Base-by-base conservation (phyloP, 2,888 invertebrate genomes). In the Heliconius sara region DNA sequence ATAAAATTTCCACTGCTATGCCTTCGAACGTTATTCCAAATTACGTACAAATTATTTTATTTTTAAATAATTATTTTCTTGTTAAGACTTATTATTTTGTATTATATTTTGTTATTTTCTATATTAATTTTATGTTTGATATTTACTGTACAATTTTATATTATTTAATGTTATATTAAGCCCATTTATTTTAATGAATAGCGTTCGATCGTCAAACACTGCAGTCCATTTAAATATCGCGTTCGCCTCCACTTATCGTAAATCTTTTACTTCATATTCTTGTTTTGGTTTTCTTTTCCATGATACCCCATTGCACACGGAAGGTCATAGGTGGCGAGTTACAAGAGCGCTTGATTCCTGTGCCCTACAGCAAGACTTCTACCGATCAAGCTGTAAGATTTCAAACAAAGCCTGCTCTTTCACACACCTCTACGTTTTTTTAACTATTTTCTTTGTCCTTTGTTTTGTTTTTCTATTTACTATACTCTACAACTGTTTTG, bases 291-390 rank as follows among this genome's bases (percentile, higher is more conserved):
- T 95, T 95, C 94, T 95, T 97, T 97, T 97, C 97, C 97, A 97
- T 97, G 97, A 97, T 97, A 96, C 97, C 97, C 93, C 91, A 93
- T 97, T 97, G 97, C 97, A 97, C 97, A 97, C 97, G 98, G 97
- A 98, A 99, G 99, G 99, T 99, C 97, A 99, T 99, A 98, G 99
- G 99, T 97, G 99, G 99, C 96, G 99, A 99, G 97, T 98, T 98
- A 97, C 98, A 99, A 97, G 99, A 99, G 97, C 98, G 99, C 96
- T 98, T 99, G 97, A 99, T 99, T 96, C 99, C 99, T 96, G 99
- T 99, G 96, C 99, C 99, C 96, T 99, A 99, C 98, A 99, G 99
- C 98, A 99, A 99, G 98, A 99, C 98, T 96, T 98, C 99, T 96
- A 99, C 99, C 96, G 99, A 99, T 97, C 99, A 99, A 98, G 99